Evolutionary conservation across 2,797 vertebrate species (phyloP).

Genomic region (Hoplostethus mediterraneus): DNA sequence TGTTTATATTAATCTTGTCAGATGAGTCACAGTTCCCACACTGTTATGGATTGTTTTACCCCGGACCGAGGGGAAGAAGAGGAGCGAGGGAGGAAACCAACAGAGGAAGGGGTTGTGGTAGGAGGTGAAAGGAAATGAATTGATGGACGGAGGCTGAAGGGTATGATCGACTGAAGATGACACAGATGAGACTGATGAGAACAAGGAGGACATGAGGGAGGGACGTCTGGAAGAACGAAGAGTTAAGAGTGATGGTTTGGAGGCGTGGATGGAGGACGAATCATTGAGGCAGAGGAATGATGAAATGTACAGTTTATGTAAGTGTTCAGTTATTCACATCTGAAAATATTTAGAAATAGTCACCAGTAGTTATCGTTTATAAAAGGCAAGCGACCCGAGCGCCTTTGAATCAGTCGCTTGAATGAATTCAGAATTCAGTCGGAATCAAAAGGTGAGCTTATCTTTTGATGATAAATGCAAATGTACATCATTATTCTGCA

Average conservation of each 20-base stretch:
- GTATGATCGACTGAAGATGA: conserved; percentile 22
- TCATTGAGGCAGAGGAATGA: conserved; percentile 2
- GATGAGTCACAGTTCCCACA: background rate
- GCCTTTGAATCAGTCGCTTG: too few relatives aligned
- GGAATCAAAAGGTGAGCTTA: background rate
- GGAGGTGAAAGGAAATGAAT: conserved; percentile 5
- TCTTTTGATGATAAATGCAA: conserved; percentile 10
- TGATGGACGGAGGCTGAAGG: conserved; percentile 23
- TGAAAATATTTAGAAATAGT: too few relatives aligned
- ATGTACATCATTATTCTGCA: conserved; percentile 2
- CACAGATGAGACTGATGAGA: conserved; percentile 31
- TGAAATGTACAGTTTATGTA: too few relatives aligned
- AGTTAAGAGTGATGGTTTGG: conserved; percentile 15
- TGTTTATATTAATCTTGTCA: background rate
- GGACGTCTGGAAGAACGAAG: background rate
- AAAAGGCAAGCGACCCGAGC: too few relatives aligned
- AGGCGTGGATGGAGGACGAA: conserved; percentile 42
- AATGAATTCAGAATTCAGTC: background rate
- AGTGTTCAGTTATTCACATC: too few relatives aligned
- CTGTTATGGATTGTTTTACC: background rate
- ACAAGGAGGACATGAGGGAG: conserved; percentile 6
- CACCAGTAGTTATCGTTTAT: too few relatives aligned
- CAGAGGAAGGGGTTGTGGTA: background rate
- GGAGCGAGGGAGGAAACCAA: background rate
- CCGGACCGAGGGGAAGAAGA: background rate